A percentile compares a stretch with the other conserved stretches of the same genome.
These are phyloP conservation scores for Sebastes trivittatus DNA, from an alignment of 2,797 vertebrate genomes.

Conservation along the genomic window DNA sequence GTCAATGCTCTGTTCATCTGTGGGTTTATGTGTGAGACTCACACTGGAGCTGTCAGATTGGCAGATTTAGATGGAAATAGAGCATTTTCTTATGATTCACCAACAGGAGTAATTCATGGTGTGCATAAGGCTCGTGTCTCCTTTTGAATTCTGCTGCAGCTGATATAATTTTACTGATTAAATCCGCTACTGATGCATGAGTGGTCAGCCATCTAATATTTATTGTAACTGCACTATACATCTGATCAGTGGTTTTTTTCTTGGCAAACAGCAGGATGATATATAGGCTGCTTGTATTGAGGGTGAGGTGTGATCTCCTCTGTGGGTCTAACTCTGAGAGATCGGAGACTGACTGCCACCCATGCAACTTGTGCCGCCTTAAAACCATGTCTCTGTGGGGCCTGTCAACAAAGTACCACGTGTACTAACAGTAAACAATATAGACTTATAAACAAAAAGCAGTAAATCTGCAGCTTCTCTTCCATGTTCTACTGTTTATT, in stretches of 20 bases:
- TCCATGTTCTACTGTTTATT: not conserved
- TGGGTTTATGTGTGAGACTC: not conserved
- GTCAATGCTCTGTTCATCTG: constrained; percentile 11
- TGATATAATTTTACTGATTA: not conserved
- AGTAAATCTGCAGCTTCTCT: not conserved
- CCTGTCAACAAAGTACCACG: not conserved
- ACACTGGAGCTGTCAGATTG: not conserved
- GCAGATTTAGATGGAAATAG: not conserved
- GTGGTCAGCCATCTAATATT: not conserved
- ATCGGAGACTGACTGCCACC: not conserved
- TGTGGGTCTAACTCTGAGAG: not conserved
- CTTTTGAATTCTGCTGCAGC: not conserved
- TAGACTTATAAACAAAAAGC: not conserved
- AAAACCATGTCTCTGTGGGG: not conserved
- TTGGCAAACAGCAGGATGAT: not conserved
- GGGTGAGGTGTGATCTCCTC: not conserved
- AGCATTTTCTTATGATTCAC: not conserved
- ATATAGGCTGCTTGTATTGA: not conserved
- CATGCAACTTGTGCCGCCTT: not conserved
- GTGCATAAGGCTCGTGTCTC: not conserved
- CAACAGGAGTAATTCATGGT: not conserved
- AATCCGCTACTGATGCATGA: not conserved
- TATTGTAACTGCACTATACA: not conserved
- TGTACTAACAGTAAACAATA: not conserved
- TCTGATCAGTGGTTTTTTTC: not conserved